These are phyloP conservation scores for Philopotamus ludificatus DNA, from an alignment of 1,140 invertebrate genomes.

Conservation along the genomic window DNA sequence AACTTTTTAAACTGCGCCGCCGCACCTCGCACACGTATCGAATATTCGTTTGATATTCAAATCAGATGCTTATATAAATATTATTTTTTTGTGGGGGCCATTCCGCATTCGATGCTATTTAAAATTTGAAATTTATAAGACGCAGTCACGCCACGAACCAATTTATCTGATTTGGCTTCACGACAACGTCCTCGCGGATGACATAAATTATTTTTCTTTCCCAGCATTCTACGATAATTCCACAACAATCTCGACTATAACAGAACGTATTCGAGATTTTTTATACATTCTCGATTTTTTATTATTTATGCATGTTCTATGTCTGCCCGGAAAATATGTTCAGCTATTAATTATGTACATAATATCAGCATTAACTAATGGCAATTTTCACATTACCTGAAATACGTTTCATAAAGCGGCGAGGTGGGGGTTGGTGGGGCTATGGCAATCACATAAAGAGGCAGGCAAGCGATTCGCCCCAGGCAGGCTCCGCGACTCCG, in stretches of 20 bases:
- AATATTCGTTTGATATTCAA: no score
- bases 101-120: slow-evolving; percentile 10
- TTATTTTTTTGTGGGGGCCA: neutral
- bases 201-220: slow-evolving; percentile 35
- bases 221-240: slow-evolving; percentile 9
- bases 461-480: neutral
- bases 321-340: no score
- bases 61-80: slow-evolving; percentile 20
- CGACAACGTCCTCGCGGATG: slow-evolving; percentile 30
- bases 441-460: neutral
- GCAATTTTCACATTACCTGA: neutral
- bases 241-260: neutral
- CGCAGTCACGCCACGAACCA: slow-evolving; percentile 25
- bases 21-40: no score
- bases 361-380: no score
- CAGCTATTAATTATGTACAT: no score
- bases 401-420: neutral
- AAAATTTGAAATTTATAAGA: slow-evolving; percentile 32
- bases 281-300: no score
- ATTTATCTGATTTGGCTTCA: slow-evolving; percentile 36
- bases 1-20: no score
- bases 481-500: neutral
- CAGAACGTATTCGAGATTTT: no score
- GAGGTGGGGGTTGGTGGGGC: neutral
- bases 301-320: neutral